phyloP scores from a whole-genome alignment of 2,797 vertebrate species.

The Morus bassanus region DNA sequence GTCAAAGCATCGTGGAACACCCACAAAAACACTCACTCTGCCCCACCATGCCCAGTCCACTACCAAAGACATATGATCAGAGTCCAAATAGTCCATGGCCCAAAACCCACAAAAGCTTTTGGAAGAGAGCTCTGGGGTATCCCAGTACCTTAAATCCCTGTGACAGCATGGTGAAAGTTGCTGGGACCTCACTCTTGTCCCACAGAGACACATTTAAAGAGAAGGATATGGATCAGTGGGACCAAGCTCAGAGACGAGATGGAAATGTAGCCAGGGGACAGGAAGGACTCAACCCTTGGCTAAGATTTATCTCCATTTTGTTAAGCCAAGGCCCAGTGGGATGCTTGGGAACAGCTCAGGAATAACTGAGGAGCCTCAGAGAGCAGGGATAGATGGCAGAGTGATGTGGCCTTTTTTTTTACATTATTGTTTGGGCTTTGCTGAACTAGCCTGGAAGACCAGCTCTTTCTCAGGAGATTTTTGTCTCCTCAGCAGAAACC shows the following conservation, averaged over 20 bases:
- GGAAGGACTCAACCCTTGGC: background rate
- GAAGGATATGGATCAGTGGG: background rate
- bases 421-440: background rate
- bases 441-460: slow-evolving; percentile 11
- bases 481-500: slow-evolving; percentile 48
- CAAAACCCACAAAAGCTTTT: background rate
- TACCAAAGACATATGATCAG: background rate
- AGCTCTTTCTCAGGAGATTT: slow-evolving; percentile 41
- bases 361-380: background rate
- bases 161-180: background rate
- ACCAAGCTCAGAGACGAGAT: background rate
- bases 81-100: background rate
- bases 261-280: background rate
- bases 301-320: background rate
- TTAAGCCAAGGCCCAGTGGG: background rate
- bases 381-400: background rate
- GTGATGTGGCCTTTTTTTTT: background rate
- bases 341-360: background rate
- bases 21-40: background rate
- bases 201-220: background rate
- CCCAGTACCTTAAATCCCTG: background rate
- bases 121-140: background rate
- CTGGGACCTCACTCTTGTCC: background rate
- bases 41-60: background rate
- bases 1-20: background rate